phyloP scores from a whole-genome alignment of 2,797 vertebrate genomes.

The Yasuhikotakia modesta region DNA sequence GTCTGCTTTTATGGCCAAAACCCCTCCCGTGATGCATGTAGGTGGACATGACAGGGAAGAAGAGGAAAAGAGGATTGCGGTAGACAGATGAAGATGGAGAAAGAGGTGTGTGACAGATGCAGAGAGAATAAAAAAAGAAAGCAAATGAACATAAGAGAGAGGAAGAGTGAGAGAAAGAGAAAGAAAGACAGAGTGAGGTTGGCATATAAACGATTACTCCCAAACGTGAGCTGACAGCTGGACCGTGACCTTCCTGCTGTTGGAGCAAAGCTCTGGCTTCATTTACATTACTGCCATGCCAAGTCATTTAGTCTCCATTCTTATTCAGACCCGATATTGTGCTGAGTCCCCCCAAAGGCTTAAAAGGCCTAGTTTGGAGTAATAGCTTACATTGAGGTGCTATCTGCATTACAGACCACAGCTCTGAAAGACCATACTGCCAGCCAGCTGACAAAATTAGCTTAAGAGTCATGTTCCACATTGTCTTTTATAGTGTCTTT shows the following conservation, averaged over 20 bases:
- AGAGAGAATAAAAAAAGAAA: slow-evolving; percentile 47
- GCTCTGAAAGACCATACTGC: slow-evolving; percentile 71
- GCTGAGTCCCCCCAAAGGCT: slow-evolving; percentile 63
- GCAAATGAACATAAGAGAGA: slow-evolving; percentile 58
- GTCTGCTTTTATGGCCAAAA: neutral
- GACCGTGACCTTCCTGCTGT: slow-evolving; percentile 76
- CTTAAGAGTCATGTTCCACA: slow-evolving; percentile 74
- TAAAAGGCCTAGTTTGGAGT: slow-evolving; percentile 71
- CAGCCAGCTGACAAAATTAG: slow-evolving; percentile 65
- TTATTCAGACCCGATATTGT: slow-evolving; percentile 71
- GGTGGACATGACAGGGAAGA: slow-evolving; percentile 62
- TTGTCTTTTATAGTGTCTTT: slow-evolving; percentile 73
- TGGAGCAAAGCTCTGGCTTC: slow-evolving; percentile 70
- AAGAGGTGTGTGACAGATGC: slow-evolving; percentile 71
- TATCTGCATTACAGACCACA: slow-evolving; percentile 72
- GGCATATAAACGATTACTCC: slow-evolving; percentile 76
- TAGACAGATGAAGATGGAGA: slow-evolving; percentile 63
- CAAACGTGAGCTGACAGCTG: slow-evolving; percentile 76
- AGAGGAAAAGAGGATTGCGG: slow-evolving; percentile 45
- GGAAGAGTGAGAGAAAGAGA: slow-evolving; percentile 55
- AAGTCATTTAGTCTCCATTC: slow-evolving; percentile 82
- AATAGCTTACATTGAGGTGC: slow-evolving; percentile 72
- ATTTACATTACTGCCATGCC: slow-evolving; percentile 79
- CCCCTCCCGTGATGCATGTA: slow-evolving; percentile 12
- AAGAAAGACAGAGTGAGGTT: slow-evolving; percentile 69